A percentile compares a stretch with the other conserved stretches of the same genome.
These are phyloP conservation scores for Mylabris sibirica DNA, from an alignment of 2,888 invertebrate genomes.

Conservation along the genomic window DNA sequence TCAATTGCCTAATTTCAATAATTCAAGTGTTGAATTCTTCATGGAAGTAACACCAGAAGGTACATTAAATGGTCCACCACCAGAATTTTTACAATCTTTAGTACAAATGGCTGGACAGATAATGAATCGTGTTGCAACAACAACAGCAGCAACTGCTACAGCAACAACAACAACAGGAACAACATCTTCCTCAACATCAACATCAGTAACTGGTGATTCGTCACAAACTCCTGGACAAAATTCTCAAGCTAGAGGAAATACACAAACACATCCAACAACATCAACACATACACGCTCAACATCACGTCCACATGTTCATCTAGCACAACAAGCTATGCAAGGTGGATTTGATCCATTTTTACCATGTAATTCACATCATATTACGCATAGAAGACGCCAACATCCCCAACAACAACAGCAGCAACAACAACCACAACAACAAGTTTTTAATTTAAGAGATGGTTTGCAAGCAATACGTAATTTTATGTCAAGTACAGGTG, in stretches of 20 bases:
- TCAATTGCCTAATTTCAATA: constrained; percentile 45
- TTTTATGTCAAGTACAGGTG: background rate
- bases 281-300: constrained; percentile 75
- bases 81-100: constrained; percentile 66
- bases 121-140: constrained; percentile 47
- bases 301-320: constrained; percentile 73
- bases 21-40: constrained; percentile 66
- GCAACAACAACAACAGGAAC: constrained; percentile 39
- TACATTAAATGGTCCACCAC: constrained; percentile 58
- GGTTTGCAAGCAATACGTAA: background rate
- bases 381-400: constrained; percentile 56
- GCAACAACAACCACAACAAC: constrained; percentile 4
- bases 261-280: constrained; percentile 75
- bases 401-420: constrained; percentile 24
- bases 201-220: constrained; percentile 39
- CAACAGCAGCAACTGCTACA: constrained; percentile 40
- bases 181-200: constrained; percentile 35
- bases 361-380: constrained; percentile 76
- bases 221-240: constrained; percentile 54
- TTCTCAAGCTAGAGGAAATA: constrained; percentile 67
- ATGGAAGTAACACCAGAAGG: constrained; percentile 68
- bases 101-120: constrained; percentile 65
- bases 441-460: constrained; percentile 11
- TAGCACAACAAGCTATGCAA: constrained; percentile 67
- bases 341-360: constrained; percentile 71